Evolutionary conservation across 2,113 vertebrate species (phyloP), one percentile per base, ranked within the genome.

Genomic region (Aepyceros melampus): DNA sequence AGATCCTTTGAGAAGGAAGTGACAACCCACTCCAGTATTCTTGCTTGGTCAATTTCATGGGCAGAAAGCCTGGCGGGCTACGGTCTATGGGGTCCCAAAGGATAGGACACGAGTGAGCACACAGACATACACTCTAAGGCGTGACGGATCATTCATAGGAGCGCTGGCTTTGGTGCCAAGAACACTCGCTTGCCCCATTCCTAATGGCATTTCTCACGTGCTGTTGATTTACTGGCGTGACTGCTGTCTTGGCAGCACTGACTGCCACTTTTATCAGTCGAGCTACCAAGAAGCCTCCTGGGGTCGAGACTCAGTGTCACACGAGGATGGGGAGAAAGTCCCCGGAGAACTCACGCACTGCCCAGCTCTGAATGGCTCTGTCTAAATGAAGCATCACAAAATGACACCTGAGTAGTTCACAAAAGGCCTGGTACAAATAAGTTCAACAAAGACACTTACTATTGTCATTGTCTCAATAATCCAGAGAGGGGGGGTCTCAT

Each of bases 81-180:
- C n/a, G 6, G 67, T 74, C 67, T 40, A 12, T 74, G 67, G 67
- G 67, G n/a, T 74, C 67, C 23, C n/a, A 74, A 23, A 71, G 67
- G 23, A 10, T 6, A 21, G 36, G 36, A 74, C 67, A 40, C 0
- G 19, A 40, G 9, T 40, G n/a, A 40, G 71, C 23, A 43, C 71
- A 76, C 7, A 76, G 0, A 14, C 40, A 43, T 40, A 15, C 4
- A 43, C n/a, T 74, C 19, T 74, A 40, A 74, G 67, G 27, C 9
- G 33, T 17, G 16, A 7, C 31, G 36, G 23, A 45, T 43, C 67
- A 21, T 15, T 14, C 14, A 0, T 6, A 47, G 15, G 45, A n/a
- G 36, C 1, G 3, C 60, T 21, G 62, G 45, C 45, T 10, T 21
- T 6, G 0, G 0, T 13, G 23, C 16, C 10, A 11, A 2, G 87